phyloP scores from a whole-genome alignment of 2,797 vertebrate species.

The Eulemur rubriventer region DNA sequence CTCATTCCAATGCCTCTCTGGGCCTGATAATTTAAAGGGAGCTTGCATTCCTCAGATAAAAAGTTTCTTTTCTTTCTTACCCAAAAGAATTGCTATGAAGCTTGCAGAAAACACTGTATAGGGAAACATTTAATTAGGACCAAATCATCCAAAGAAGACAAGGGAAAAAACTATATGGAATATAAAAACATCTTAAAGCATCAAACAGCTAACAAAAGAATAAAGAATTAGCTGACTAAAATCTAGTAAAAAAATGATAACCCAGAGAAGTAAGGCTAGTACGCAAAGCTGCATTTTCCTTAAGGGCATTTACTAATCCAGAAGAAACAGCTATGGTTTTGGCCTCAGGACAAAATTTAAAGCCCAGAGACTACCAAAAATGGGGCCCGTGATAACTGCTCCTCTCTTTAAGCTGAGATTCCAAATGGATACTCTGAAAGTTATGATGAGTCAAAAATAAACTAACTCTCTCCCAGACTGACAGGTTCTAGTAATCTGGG shows the following conservation, averaged over 20 bases:
- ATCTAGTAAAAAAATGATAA: conserved; percentile 1
- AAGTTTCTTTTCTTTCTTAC: background rate
- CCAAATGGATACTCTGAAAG: background rate
- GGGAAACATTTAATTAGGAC: background rate
- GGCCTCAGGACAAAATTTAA: background rate
- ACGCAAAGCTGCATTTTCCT: background rate
- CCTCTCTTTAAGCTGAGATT: background rate
- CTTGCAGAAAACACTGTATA: background rate
- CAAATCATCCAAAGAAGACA: background rate
- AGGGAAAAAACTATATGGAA: background rate
- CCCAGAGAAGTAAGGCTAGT: background rate
- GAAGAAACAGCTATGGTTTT: background rate
- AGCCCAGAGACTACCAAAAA: background rate
- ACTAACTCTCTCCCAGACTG: background rate
- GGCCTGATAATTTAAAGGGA: background rate
- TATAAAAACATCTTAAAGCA: background rate
- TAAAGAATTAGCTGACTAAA: background rate
- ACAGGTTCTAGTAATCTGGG: background rate
- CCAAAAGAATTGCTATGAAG: background rate
- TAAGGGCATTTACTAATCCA: background rate
- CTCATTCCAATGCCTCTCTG: background rate
- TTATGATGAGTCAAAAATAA: background rate
- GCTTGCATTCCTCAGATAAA: background rate
- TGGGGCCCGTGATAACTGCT: background rate
- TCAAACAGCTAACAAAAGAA: background rate